These are phyloP conservation scores for Tetramorium simillimum DNA, from an alignment of 1,140 invertebrate genomes.

Conservation along the genomic window DNA sequence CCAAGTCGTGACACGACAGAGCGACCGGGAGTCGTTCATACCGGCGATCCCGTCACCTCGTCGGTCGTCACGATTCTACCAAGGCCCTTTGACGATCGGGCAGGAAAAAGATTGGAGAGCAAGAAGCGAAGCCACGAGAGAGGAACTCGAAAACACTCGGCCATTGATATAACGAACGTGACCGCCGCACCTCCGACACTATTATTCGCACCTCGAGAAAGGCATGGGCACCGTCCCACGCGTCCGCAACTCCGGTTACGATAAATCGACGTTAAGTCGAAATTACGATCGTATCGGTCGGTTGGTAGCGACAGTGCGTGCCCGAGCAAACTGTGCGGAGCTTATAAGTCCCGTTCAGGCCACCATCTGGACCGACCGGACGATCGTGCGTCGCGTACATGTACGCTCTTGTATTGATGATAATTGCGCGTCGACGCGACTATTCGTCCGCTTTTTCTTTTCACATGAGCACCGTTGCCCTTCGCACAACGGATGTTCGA, in stretches of 20 bases:
- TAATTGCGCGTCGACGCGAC: constrained; percentile 58
- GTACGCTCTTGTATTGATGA: constrained; percentile 59
- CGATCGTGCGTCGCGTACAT: constrained; percentile 63
- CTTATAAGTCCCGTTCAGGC: constrained; percentile 75
- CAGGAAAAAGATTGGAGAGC: constrained; percentile 49
- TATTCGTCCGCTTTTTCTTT: constrained; percentile 57
- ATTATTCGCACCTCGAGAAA: constrained; percentile 74
- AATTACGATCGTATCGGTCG: constrained; percentile 81
- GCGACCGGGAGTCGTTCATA: constrained; percentile 18
- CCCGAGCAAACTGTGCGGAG: constrained; percentile 75
- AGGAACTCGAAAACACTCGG: constrained; percentile 61
- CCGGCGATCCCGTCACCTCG: constrained; percentile 63
- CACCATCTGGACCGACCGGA: constrained; percentile 74
- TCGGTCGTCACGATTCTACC: constrained; percentile 64
- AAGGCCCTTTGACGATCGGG: constrained; percentile 57
- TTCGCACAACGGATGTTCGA: constrained; percentile 13
- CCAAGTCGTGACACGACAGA: constrained; percentile 44
- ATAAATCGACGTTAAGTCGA: constrained; percentile 83
- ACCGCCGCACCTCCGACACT: constrained; percentile 77
- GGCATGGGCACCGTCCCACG: constrained; percentile 50
- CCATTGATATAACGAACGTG: constrained; percentile 82
- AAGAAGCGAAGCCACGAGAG: constrained; percentile 35
- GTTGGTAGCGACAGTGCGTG: constrained; percentile 77
- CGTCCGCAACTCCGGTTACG: constrained; percentile 60
- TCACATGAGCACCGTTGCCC: background rate